These are phyloP conservation scores for Brachionus rotundiformis DNA, from an alignment of 1,140 invertebrate species.

Conservation along the genomic window DNA sequence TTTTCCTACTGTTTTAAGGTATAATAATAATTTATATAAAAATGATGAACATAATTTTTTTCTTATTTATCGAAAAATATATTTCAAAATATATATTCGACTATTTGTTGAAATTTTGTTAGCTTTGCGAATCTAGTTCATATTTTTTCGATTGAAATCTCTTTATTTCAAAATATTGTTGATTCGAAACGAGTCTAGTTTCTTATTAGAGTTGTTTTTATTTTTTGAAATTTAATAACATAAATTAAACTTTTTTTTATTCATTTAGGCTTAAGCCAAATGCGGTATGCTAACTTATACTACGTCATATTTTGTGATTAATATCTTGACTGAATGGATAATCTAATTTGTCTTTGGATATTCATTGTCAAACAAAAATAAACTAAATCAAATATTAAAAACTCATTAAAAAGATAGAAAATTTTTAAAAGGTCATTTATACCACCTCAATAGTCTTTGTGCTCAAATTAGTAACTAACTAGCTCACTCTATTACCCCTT, in stretches of 20 bases:
- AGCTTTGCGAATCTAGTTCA: slow-evolving; percentile 12
- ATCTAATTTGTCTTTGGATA: neutral
- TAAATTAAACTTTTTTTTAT: slow-evolving; percentile 22
- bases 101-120: slow-evolving; percentile 10
- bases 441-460: no score
- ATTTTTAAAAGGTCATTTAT: no score
- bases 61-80: neutral
- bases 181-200: slow-evolving; percentile 17
- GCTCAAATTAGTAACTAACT: no score
- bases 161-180: slow-evolving; percentile 11
- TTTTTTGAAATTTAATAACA: slow-evolving; percentile 17
- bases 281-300: slow-evolving; percentile 2
- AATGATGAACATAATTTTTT: slow-evolving; percentile 21
- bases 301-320: neutral
- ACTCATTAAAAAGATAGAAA: neutral
- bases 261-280: neutral
- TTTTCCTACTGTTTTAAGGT: neutral
- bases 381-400: neutral
- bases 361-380: neutral
- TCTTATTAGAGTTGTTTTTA: neutral
- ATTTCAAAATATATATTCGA: no score
- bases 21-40: slow-evolving; percentile 7
- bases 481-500: no score
- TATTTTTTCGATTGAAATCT: slow-evolving; percentile 20
- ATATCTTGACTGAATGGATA: neutral